Base-by-base conservation (phyloP, 1,140 invertebrate genomes). In the Pseudomyrmex sp. region DNA sequence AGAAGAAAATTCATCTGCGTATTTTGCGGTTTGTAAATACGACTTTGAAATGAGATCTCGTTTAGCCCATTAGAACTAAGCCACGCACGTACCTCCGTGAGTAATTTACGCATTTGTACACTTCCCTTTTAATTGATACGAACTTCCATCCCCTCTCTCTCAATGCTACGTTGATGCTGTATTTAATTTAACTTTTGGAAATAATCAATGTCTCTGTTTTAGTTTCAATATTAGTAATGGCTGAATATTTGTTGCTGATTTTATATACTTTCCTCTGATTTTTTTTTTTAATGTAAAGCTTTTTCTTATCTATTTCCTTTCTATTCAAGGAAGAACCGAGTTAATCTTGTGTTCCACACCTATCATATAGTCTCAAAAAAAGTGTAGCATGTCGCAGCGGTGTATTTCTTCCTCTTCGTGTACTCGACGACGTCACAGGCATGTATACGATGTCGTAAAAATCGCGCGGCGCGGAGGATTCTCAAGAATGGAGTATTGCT, bases 401-500 rank as follows among this genome's bases (percentile, higher is more conserved):
- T 86, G 84, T 86, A 75, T 86, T 82, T 89, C 73, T 80, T 72
- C 79, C 82, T 75, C 61, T 56, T 54, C 52, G 65, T 86, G 70
- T 86, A 61, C 74, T 56, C 73, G 87, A 76, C 83, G 74, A 86
- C 76, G 84, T 85, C 84, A 66, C 61, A 68, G 86, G 73, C 86
- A 80, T 87, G 69, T 88, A 87, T 88, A 87, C 66, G 76, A 70
- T 65, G 75, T 59, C 85, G 70, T 88, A 88, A 88, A 88, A 84
- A 83, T 88, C 66, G 84, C 62, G 85, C 76, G 61, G 58, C 50
- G 80, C 74, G 75, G 65, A 88, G 88, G 82, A 89, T 89, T 80
- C 85, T 85, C 83, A 89, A 89, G 88, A 89, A 89, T 87, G 70
- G 88, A 89, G 87, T 89, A 89, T 88, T 89, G 76, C 88, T 89